Percentiles rank a stretch among this genome's conserved stretches.
phyloP scores from a whole-genome alignment of 1,140 invertebrate species.

The Neoseiulus cucumeris region DNA sequence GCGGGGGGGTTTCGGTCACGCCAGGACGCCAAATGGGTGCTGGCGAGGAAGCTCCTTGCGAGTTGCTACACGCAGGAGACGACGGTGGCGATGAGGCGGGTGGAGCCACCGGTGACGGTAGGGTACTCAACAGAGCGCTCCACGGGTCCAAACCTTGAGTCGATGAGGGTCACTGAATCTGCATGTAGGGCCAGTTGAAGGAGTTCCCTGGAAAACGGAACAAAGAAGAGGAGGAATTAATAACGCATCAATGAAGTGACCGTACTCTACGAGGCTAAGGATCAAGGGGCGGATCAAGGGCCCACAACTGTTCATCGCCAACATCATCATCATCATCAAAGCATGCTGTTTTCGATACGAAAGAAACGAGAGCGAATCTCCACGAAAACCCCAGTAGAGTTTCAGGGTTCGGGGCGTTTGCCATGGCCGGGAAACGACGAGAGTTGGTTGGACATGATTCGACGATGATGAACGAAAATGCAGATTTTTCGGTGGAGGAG shows the following conservation, averaged over 20 bases:
- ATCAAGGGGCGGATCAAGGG: conserved; percentile 7
- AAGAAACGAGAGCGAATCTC: too few relatives aligned
- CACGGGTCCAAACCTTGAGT: conserved; percentile 16
- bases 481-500: too few relatives aligned
- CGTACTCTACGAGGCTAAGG: conserved; percentile 7
- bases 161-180: conserved; percentile 28
- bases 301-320: too few relatives aligned
- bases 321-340: neutral
- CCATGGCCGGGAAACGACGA: too few relatives aligned
- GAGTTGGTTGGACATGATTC: too few relatives aligned
- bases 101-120: conserved; percentile 6
- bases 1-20: conserved; percentile 4
- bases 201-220: conserved; percentile 35
- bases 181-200: conserved; percentile 92
- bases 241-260: neutral
- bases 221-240: conserved; percentile 11
- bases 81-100: neutral
- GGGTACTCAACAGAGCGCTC: conserved; percentile 10
- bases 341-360: too few relatives aligned
- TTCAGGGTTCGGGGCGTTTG: too few relatives aligned
- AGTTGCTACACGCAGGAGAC: neutral
- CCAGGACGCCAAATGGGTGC: conserved; percentile 3
- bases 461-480: too few relatives aligned
- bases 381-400: too few relatives aligned
- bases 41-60: neutral